These are phyloP conservation scores for Pseudorhiza aurosa DNA, from an alignment of 30 jellyfish, hydroid and myxozoan species.

Conservation along the genomic window DNA sequence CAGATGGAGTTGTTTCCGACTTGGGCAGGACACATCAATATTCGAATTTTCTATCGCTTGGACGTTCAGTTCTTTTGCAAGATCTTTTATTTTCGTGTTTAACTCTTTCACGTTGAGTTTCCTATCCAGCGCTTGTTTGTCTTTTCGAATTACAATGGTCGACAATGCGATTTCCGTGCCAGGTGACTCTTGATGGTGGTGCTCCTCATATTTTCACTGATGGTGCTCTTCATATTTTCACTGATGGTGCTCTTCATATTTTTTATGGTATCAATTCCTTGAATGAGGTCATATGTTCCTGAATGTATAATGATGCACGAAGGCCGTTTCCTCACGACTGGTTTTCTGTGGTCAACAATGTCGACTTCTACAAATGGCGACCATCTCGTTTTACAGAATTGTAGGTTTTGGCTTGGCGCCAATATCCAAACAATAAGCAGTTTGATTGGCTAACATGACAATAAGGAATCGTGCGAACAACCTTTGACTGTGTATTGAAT, in stretches of 20 bases:
- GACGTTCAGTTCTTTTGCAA: constrained; percentile 19
- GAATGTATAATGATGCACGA: constrained; percentile 11
- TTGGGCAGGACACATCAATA: constrained; percentile 45
- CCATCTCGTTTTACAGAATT: too few relatives aligned
- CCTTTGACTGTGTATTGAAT: too few relatives aligned
- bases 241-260: neutral
- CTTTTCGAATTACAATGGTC: constrained; percentile 30
- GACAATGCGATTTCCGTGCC: constrained; percentile 41
- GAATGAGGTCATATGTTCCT: constrained; percentile 18
- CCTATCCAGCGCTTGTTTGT: constrained; percentile 32
- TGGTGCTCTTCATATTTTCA: constrained; percentile 6
- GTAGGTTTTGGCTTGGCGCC: too few relatives aligned
- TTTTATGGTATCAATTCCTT: neutral
- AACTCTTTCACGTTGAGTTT: constrained; percentile 24
- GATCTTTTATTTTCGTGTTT: constrained; percentile 17
- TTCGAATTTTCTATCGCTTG: constrained; percentile 23
- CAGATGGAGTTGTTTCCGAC: constrained; percentile 26
- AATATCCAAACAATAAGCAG: too few relatives aligned
- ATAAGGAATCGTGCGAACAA: too few relatives aligned
- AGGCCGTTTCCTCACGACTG: constrained; percentile 38
- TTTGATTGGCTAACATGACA: too few relatives aligned
- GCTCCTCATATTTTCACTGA: constrained; percentile 14
- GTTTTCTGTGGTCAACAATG: constrained; percentile 42
- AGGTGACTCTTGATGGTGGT: constrained; percentile 27
- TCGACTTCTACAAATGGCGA: too few relatives aligned